Base-by-base conservation (phyloP, 2,888 invertebrate species). In the Lasius fuliginosus region DNA sequence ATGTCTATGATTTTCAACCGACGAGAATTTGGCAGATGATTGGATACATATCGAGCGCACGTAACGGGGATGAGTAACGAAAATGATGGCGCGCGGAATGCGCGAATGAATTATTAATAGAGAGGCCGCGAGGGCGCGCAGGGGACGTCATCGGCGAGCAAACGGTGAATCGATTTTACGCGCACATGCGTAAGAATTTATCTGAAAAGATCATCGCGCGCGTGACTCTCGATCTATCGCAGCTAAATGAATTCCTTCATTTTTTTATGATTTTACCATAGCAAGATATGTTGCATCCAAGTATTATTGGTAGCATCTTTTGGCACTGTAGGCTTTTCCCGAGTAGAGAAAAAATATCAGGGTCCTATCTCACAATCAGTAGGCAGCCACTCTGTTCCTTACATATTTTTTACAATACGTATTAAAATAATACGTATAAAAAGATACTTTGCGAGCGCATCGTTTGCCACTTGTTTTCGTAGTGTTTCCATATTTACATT, bases 101-200 rank as follows among this genome's bases (percentile, higher is more conserved):
- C 87, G 85, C 85, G 85, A 89, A 93, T 92, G 92, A 92, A 92
- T 92, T 93, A 92, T 92, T 92, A 91, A 92, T 91, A 90, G 82
- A 87, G 87, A 88, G 81, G 73, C 84, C 36, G 40, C 36, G 40
- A 40, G 23, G 64, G 6, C 36, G 33, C 73, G 23, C n/a, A 53
- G n/a, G 23, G 15, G 3, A 73, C 46, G 60, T 81, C 60, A 46
- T 60, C 12, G 79, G 73, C 73, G 33, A 58, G 71, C 73, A 56
- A 68, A 30, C 71, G 56, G 56, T 30, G 73, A 81, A 74, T 81
- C 79, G 46, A 81, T 81, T 79, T 74, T 60, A 23, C 18, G 79
- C 36, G 75, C 46, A 49, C 9, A 49, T 23, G 46, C 79, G 75
- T 73, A 73, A 73, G 46, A 73, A 81, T 46, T 42, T 23, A 58